Evolutionary conservation across 1,140 invertebrate species (phyloP), one percentile per base, ranked within the genome.

Genomic region (Drosophila nigrodunni): DNA sequence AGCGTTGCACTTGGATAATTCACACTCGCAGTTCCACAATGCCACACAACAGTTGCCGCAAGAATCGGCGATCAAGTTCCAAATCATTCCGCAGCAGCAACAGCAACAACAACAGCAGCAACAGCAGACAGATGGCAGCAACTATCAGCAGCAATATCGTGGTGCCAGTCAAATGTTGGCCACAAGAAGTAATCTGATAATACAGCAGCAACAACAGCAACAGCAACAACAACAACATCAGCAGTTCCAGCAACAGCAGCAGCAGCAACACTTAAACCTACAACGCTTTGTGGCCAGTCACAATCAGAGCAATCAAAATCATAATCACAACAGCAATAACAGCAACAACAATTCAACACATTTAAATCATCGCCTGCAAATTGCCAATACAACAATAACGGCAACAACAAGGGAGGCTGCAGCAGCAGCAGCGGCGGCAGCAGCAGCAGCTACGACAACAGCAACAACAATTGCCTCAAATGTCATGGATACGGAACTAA

Each of bases 71-170:
- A 92, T 92, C 54, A 92, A 92, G 77, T 92, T 92, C 67, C 92
- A 92, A 90, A 92, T 92, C 74, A 92, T 92, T 89, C 92, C 89
- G 62, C 87, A 89, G 68, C 90, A 91, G 39, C 85, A 89, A n/a
- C 82, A 78, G 3, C 82, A 79, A 9, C 79, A 81, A 11, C 87
- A 89, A n/a, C 77, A 82, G 11, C 73, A 80, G 10, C 81, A 83
- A 21, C 88, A 90, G n/a, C 81, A 80, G 61, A 58, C 43, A 61
- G 82, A 75, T 41, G 76, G 61, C 50, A 80, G 70, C 44, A 80
- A 66, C 72, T 86, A 77, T 54, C 90, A 92, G 65, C 90, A 91
- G 58, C 87, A 90, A 74, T 91, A 89, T 82, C 83, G 78, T 71
- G 78, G 74, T 54, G 78, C 78, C 67, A 89, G 80, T 68, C 89